Evolutionary conservation across 2,797 vertebrate genomes (phyloP).

Genomic region (Hippopotamyrus pictus): DNA sequence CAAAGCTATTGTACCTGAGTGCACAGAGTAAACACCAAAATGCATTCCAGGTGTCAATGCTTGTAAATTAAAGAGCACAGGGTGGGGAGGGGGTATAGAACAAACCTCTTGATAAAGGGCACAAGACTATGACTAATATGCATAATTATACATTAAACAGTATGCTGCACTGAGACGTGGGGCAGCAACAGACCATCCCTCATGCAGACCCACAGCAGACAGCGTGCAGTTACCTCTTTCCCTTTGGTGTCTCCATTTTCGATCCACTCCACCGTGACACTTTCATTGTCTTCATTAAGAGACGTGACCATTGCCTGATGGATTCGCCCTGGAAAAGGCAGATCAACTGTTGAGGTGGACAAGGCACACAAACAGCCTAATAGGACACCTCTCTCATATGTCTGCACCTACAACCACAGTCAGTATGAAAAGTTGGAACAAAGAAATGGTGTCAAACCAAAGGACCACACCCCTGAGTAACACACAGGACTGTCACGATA

Average conservation of each 20-base stretch:
- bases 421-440: neutral
- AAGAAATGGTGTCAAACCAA: neutral
- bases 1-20: neutral
- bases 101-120: neutral
- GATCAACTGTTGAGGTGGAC: neutral
- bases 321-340: conserved; percentile 76
- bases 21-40: neutral
- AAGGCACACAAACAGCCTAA: neutral
- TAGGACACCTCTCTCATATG: neutral
- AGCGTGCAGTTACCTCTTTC: conserved; percentile 74
- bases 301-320: conserved; percentile 99
- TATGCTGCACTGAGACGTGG: neutral
- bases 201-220: neutral
- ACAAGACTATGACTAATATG: neutral
- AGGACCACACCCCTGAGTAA: neutral
- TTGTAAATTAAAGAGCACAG: neutral
- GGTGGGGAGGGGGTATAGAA: neutral
- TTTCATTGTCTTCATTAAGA: conserved; percentile 90
- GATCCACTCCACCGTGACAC: conserved; percentile 97
- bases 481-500: neutral
- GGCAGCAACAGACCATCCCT: neutral
- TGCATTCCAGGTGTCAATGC: neutral
- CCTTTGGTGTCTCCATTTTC: conserved; percentile 99
- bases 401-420: neutral
- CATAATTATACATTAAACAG: no score